Evolutionary conservation across 2,113 vertebrate species (phyloP).

Genomic region (Catharus minimus): DNA sequence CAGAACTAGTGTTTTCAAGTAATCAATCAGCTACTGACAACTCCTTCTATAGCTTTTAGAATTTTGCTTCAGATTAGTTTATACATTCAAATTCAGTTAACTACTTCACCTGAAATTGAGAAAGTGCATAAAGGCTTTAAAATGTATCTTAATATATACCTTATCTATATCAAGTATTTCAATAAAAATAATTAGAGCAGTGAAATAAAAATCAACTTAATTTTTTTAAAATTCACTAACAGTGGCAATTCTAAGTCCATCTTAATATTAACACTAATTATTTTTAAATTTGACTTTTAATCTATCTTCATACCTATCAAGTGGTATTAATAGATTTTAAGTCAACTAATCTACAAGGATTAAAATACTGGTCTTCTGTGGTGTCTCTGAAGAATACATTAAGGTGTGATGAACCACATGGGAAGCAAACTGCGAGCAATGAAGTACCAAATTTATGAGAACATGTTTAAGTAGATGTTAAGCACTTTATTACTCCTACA

Average conservation of each 20-base stretch:
- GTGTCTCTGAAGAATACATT: background rate
- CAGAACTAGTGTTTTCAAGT: background rate
- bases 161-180: background rate
- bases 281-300: background rate
- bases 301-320: background rate
- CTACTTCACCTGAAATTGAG: background rate
- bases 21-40: background rate
- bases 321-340: background rate
- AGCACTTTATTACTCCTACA: background rate
- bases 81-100: background rate
- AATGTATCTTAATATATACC: background rate
- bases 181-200: background rate
- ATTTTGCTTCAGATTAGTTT: background rate
- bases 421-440: background rate
- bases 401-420: background rate
- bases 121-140: background rate
- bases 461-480: fast-evolving
- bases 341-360: background rate
- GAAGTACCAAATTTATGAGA: background rate
- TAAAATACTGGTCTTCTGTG: background rate
- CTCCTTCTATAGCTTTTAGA: background rate
- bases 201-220: background rate
- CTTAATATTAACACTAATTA: background rate
- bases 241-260: background rate
- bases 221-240: background rate